Conservation (phyloP, 2,888 invertebrate species). For the Lasius platythorax region DNA sequence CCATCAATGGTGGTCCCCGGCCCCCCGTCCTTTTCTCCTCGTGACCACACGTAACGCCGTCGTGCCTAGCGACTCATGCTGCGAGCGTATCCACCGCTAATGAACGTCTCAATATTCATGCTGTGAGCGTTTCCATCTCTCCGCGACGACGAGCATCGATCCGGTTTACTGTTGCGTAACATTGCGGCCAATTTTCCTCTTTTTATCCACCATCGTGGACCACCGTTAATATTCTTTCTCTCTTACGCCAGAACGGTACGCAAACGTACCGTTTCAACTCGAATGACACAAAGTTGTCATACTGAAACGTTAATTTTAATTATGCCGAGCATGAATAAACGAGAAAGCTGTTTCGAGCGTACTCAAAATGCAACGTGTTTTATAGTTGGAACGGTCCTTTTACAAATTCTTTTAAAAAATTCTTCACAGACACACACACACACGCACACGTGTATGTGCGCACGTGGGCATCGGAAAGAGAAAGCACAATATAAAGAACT, state of each 20-base stretch:
- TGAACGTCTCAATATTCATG: slow-evolving; percentile 79
- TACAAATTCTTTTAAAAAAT: background rate
- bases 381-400: background rate
- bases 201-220: background rate
- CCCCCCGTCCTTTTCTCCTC: slow-evolving; percentile 46
- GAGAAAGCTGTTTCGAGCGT: background rate
- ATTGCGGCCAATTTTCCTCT: slow-evolving; percentile 58
- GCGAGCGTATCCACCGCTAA: slow-evolving; percentile 75
- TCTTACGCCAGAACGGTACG: background rate
- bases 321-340: background rate
- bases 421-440: background rate
- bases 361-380: background rate
- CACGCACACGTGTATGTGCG: too few relatives aligned
- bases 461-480: background rate
- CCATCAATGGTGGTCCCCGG: slow-evolving; percentile 76
- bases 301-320: slow-evolving; percentile 30
- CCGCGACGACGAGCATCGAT: slow-evolving; percentile 52
- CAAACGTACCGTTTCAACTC: slow-evolving; percentile 14
- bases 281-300: background rate
- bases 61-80: slow-evolving; percentile 72
- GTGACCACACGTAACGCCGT: slow-evolving; percentile 67
- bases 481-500: background rate
- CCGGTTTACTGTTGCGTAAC: slow-evolving; percentile 67
- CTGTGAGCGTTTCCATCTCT: slow-evolving; percentile 68
- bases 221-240: background rate